phyloP scores from a whole-genome alignment of 2,888 invertebrate genomes.

The Chrysina gloriosa region DNA sequence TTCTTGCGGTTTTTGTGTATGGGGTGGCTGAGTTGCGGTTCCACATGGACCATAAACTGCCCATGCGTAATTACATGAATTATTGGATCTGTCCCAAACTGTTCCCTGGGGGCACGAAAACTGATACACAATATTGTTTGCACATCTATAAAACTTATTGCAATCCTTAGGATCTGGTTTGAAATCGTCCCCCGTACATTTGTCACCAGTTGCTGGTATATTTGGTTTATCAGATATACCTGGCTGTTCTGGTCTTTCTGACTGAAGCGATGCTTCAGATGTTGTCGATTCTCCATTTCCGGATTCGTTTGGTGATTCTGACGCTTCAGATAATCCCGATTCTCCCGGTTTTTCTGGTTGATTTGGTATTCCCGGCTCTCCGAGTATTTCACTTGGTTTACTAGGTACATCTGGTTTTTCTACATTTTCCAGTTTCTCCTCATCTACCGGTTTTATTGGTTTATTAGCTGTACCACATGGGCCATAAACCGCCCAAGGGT shows the following conservation, averaged over 20 bases:
- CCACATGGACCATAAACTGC: conserved; percentile 32
- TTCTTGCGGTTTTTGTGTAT: conserved; percentile 26
- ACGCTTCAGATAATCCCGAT: conserved; percentile 52
- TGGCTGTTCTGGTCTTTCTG: conserved; percentile 39
- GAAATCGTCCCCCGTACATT: conserved; percentile 21
- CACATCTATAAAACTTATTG: conserved; percentile 37
- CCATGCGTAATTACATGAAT: conserved; percentile 39
- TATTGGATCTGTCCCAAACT: conserved; percentile 33
- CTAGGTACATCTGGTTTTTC: conserved; percentile 43
- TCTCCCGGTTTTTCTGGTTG: conserved; percentile 58
- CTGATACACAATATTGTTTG: conserved; percentile 30
- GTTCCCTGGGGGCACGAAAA: conserved; percentile 38
- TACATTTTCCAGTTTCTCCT: no score
- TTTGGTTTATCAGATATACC: background rate
- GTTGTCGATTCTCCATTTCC: background rate
- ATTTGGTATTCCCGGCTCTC: conserved; percentile 57
- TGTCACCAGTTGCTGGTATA: background rate
- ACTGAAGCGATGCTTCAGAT: conserved; percentile 46
- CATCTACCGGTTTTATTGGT: conserved; percentile 43
- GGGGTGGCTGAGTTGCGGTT: conserved; percentile 28
- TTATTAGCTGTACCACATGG: conserved; percentile 66
- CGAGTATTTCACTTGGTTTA: conserved; percentile 63
- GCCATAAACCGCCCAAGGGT: conserved; percentile 69
- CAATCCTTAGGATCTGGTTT: conserved; percentile 24
- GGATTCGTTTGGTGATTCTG: conserved; percentile 43